A percentile compares a stretch with the other conserved stretches of the same genome.
Evolutionary conservation across 2,113 vertebrate genomes (phyloP).

Genomic region (Platycercus adscitus): DNA sequence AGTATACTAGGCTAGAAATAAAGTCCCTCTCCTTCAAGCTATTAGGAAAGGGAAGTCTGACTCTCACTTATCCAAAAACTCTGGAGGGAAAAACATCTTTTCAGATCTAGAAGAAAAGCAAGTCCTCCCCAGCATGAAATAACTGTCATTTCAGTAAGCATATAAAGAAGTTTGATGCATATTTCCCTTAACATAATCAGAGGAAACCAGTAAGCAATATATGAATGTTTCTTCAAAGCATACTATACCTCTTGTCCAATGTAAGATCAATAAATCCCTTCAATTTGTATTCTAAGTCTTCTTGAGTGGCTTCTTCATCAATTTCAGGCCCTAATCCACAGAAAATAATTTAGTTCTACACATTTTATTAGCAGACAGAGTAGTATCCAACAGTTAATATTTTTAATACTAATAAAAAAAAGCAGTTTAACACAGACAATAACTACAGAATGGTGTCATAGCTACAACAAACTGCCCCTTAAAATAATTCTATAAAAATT

Average conservation of each 20-base stretch:
- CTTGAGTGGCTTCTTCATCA: slow-evolving; percentile 89
- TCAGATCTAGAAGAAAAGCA: not conserved
- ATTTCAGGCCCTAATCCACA: slow-evolving; percentile 83
- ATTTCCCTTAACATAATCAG: not conserved
- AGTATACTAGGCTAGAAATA: not conserved
- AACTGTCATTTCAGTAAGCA: not conserved
- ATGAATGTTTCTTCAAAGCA: not conserved
- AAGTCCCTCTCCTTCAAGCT: not conserved
- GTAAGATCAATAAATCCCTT: slow-evolving; percentile 96
- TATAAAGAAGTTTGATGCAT: rapidly evolving
- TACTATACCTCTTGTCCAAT: slow-evolving; percentile 91
- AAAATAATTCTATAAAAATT: not conserved
- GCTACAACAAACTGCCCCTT: not conserved
- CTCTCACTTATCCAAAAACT: not conserved
- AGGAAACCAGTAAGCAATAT: not conserved
- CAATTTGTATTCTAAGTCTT: slow-evolving; percentile 95
- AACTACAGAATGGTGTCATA: not conserved
- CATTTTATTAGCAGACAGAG: not conserved
- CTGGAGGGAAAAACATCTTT: not conserved
- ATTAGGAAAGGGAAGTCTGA: not conserved
- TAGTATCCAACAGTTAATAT: not conserved
- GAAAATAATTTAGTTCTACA: not conserved
- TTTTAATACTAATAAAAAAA: not conserved
- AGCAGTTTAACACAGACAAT: not conserved
- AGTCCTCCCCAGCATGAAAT: not conserved